Conservation (phyloP, 2,888 invertebrate species). For the Heliothis peltigera region DNA sequence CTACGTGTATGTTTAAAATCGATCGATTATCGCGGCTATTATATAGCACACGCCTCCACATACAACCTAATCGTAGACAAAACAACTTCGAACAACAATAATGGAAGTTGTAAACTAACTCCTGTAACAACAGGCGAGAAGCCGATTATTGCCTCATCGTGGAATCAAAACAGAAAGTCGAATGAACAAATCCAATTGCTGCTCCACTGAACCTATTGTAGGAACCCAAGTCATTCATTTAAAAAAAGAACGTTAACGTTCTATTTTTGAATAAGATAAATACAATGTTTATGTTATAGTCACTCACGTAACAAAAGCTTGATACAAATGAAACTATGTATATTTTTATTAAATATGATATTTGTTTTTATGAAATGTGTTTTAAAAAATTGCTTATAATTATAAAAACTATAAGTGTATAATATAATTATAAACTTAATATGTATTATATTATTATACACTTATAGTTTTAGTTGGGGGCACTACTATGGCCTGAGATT, state of each 20-base stretch:
- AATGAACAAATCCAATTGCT: slow-evolving; percentile 50
- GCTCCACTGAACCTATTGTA: slow-evolving; percentile 57
- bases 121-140: slow-evolving; percentile 3
- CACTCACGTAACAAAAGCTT: slow-evolving; percentile 31
- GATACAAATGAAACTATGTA: no score
- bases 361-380: no score
- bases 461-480: no score
- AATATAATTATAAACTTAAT: no score
- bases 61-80: background rate
- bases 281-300: slow-evolving; percentile 21
- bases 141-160: slow-evolving; percentile 30
- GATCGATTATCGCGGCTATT: background rate
- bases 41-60: background rate
- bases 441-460: no score
- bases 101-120: slow-evolving; percentile 9
- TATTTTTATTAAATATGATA: no score
- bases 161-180: slow-evolving; percentile 43
- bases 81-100: slow-evolving; percentile 4
- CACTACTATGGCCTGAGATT: no score
- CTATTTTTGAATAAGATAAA: slow-evolving; percentile 50
- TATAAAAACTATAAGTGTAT: no score
- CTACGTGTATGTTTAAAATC: background rate
- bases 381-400: no score
- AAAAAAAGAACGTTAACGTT: slow-evolving; percentile 50
- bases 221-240: slow-evolving; percentile 59